These are phyloP conservation scores for Papilio helenus DNA, from an alignment of 1,140 invertebrate genomes.

Conservation along the genomic window DNA sequence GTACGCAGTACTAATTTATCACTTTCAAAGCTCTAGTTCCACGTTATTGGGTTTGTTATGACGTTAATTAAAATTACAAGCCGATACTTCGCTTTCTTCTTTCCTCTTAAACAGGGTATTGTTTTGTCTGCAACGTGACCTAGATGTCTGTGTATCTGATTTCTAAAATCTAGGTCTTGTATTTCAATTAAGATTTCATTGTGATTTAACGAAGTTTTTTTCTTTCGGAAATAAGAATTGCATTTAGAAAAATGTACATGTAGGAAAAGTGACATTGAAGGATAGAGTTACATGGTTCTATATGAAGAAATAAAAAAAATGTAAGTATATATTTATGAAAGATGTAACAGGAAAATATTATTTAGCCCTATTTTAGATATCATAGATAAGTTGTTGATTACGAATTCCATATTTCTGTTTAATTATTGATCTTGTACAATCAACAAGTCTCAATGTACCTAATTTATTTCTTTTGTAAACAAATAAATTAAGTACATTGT, in stretches of 20 bases:
- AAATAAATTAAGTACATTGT: no score
- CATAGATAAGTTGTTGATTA: not conserved
- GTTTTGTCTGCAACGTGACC: conserved; percentile 8
- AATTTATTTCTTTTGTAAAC: not conserved
- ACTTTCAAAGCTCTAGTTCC: not conserved
- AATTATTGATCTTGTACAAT: not conserved
- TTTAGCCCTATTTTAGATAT: not conserved
- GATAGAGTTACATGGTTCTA: no score
- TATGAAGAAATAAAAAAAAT: no score
- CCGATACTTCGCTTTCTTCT: conserved; percentile 8
- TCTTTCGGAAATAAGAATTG: not conserved
- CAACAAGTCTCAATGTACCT: no score
- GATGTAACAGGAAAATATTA: not conserved
- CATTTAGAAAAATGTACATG: no score
- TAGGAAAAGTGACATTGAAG: no score
- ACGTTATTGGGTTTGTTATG: conserved; percentile 14
- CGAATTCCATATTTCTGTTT: not conserved
- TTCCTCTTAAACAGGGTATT: conserved; percentile 12
- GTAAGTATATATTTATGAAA: not conserved
- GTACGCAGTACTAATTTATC: conserved; percentile 1
- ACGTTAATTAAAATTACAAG: conserved; percentile 18
- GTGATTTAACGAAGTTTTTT: not conserved
- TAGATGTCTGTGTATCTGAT: conserved; percentile 24
- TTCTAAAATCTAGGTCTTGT: conserved; percentile 10
- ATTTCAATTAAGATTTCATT: not conserved